Evolutionary conservation across 2,888 invertebrate genomes (phyloP).

Genomic region (Scrobipalpa atriplicella): DNA sequence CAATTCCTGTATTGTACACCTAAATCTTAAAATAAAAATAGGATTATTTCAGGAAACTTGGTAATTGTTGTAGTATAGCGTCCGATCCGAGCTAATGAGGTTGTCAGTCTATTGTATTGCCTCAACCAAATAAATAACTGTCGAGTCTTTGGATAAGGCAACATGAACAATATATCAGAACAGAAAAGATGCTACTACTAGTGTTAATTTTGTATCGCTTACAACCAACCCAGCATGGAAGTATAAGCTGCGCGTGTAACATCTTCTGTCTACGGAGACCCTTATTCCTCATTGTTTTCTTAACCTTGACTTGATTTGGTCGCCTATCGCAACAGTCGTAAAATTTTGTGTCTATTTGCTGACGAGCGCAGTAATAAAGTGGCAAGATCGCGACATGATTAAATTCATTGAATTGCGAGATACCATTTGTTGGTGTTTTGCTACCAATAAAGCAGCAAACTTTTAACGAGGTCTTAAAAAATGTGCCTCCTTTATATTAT

Average conservation of each 20-base stretch:
- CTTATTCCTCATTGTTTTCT: conserved; percentile 12
- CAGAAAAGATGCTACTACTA: too few species aligned
- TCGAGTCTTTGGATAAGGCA: too few species aligned
- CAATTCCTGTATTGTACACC: too few species aligned
- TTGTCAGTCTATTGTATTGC: too few species aligned
- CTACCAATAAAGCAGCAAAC: neutral
- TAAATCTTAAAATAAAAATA: too few species aligned
- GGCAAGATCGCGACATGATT: neutral
- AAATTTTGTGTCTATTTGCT: conserved; percentile 10
- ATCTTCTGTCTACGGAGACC: neutral
- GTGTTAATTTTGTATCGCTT: too few species aligned
- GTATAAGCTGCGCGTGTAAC: neutral
- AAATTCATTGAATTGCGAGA: conserved; percentile 15
- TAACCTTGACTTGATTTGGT: conserved; percentile 7
- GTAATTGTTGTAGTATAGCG: too few species aligned
- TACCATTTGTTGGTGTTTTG: conserved; percentile 2
- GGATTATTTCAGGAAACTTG: too few species aligned
- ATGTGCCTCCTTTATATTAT: neutral
- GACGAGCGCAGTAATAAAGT: conserved; percentile 10
- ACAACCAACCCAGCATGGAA: too few species aligned
- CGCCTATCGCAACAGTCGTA: conserved; percentile 13
- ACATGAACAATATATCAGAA: too few species aligned
- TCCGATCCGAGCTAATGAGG: too few species aligned
- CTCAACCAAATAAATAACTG: too few species aligned
- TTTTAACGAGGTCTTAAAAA: neutral